Evolutionary conservation across 2,888 invertebrate species (phyloP).

Genomic region (Eupithecia subfuscata): DNA sequence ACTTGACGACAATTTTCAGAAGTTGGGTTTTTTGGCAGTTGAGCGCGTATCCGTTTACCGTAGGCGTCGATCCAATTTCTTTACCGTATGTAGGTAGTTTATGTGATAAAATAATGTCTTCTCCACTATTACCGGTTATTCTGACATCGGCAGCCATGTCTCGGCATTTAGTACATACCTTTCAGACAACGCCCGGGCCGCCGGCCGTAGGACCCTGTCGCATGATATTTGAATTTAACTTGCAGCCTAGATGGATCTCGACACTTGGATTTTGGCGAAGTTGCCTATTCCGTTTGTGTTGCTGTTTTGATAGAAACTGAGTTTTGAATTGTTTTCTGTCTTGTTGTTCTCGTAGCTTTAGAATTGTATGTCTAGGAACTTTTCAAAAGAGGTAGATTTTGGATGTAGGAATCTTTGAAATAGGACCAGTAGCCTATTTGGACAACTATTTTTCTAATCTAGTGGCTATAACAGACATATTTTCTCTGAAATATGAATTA

Average conservation of each 20-base stretch:
- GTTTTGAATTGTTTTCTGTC: neutral
- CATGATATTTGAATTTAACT: slow-evolving; percentile 57
- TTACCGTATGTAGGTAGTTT: too few species aligned
- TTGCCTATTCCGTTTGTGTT: slow-evolving; percentile 2
- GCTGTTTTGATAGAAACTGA: neutral
- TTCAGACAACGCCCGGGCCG: slow-evolving; percentile 40
- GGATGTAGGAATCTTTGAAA: too few species aligned
- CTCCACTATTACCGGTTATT: slow-evolving; percentile 46
- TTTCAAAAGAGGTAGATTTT: neutral
- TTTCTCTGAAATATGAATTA: too few species aligned
- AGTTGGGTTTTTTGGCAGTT: too few species aligned
- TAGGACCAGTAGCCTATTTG: too few species aligned
- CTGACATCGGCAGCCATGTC: slow-evolving; percentile 49
- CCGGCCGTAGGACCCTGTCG: slow-evolving; percentile 38
- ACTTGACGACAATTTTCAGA: too few species aligned
- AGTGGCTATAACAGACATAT: too few species aligned
- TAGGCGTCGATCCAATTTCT: too few species aligned
- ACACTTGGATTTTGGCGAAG: slow-evolving; percentile 40
- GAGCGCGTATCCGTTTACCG: too few species aligned
- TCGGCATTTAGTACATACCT: slow-evolving; percentile 60
- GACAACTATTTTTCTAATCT: too few species aligned
- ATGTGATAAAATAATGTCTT: slow-evolving; percentile 26
- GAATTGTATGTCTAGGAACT: neutral
- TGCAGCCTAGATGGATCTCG: slow-evolving; percentile 48
- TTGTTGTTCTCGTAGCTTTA: neutral